Evolutionary conservation across 2,797 vertebrate genomes (phyloP), one percentile per base, ranked within the genome.

Genomic region (Taeniopygia guttata): DNA sequence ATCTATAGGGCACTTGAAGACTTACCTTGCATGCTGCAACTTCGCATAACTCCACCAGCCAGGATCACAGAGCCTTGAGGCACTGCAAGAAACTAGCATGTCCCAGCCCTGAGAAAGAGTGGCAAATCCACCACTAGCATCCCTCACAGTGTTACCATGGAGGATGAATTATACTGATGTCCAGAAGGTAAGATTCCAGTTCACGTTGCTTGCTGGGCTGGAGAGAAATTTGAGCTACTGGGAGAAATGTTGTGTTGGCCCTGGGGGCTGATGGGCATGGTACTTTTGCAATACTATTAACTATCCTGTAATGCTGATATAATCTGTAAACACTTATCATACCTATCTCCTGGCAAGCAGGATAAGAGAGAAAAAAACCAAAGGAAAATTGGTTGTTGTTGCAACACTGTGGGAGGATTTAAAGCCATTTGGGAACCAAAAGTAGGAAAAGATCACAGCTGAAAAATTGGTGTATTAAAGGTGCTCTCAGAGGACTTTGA

Each of bases 391-490:
- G n/a, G n/a, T n/a, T n/a, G n/a, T 46, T 67, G n/a, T 56, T 58
- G 38, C 58, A 59, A 74, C 27, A 26, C 42, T 30, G 8, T 51
- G 60, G 62, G 64, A 84, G 16, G 68, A 75, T 80, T 95, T 93
- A 74, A 87, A 93, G 43, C 54, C 74, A 48, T 94, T 93, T 89
- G 74, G 87, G 87, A 90, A 93, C 84, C 64, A 84, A 84, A 95
- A 95, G 66, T 79, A 86, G 76, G 76, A 94, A 90, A 88, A 70
- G 1, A 90, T 94, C 59, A 21, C 51, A 68, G 34, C 48, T 91
- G 70, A 78, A 34, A 88, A 90, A 82, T 3, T 20, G 8, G 30
- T 60, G 23, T 59, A 93, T 90, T 90, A 91, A 79, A 84, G 56
- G 52, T 5, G 1, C n/a, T 94, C 80, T 88, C 91, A 1, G 1